Conservation (phyloP, 2,113 vertebrate species). For the Psittacula cyanocephala region DNA sequence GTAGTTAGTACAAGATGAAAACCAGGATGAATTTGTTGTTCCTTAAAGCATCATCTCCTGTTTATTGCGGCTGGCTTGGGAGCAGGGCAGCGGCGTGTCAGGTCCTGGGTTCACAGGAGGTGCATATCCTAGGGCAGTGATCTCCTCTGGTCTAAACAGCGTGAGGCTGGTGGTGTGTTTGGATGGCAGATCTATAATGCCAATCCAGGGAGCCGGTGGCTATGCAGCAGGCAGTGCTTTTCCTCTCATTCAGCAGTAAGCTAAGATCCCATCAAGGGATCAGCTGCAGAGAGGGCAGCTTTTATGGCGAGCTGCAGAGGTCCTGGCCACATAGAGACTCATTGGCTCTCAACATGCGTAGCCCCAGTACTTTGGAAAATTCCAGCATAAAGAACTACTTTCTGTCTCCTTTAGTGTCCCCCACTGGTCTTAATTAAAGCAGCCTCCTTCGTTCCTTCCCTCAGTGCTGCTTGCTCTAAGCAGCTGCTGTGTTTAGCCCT, state of each 20-base stretch:
- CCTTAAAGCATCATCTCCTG: background rate
- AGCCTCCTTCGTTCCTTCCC: background rate
- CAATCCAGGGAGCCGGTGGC: background rate
- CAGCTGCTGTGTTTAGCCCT: background rate
- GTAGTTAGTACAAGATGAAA: constrained; percentile 19
- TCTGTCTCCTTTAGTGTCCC: background rate
- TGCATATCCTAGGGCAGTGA: background rate
- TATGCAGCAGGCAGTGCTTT: background rate
- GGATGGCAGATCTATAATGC: background rate
- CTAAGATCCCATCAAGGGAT: background rate
- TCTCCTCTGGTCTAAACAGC: background rate
- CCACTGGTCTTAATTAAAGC: background rate
- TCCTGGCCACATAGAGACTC: background rate
- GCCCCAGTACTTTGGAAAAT: background rate
- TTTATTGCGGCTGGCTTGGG: background rate
- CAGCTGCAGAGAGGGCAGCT: background rate
- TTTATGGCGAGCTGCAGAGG: background rate
- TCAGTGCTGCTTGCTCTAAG: background rate
- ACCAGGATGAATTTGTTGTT: background rate
- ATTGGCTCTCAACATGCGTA: background rate
- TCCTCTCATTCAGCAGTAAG: background rate
- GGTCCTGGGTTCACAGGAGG: background rate
- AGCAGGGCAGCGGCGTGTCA: background rate
- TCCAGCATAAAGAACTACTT: background rate
- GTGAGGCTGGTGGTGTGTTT: background rate